Conservation (phyloP, 2,113 vertebrate genomes). For the Origma solitaria region DNA sequence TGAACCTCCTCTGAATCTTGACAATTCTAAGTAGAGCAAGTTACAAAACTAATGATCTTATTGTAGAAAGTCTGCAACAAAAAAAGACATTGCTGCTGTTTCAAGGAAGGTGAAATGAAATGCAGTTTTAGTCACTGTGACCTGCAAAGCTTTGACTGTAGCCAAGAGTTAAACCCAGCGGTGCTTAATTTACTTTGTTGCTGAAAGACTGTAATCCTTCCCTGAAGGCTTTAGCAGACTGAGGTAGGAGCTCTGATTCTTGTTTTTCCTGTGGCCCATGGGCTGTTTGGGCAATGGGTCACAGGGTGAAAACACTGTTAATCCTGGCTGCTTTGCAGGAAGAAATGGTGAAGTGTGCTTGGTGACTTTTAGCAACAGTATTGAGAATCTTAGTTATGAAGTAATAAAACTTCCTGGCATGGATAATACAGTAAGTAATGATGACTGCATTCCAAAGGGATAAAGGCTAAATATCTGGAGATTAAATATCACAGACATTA, state of each 20-base stretch:
- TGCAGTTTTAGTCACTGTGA: not conserved
- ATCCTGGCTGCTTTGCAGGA: not conserved
- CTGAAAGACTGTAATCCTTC: not conserved
- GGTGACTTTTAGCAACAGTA: not conserved
- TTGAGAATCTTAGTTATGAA: not conserved
- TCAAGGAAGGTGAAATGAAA: not conserved
- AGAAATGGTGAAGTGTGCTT: not conserved
- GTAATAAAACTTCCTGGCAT: not conserved
- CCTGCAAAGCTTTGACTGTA: not conserved
- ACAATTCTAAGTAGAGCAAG: not conserved
- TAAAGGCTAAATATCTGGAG: not conserved
- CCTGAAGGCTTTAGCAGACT: not conserved
- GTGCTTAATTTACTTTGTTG: not conserved
- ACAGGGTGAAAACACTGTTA: not conserved
- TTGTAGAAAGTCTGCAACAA: not conserved
- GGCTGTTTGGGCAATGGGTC: not conserved
- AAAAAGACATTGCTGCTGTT: not conserved
- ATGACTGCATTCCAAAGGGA: not conserved
- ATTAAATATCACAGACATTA: not conserved
- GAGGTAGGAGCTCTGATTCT: not conserved
- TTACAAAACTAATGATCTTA: not conserved
- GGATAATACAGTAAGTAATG: not conserved
- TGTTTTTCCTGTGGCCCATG: not conserved
- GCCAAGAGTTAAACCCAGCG: not conserved
- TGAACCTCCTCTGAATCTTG: not conserved